Evolutionary conservation across 2,113 vertebrate genomes (phyloP), one percentile per base, ranked within the genome.

Genomic region (Acrocephalus kingi): DNA sequence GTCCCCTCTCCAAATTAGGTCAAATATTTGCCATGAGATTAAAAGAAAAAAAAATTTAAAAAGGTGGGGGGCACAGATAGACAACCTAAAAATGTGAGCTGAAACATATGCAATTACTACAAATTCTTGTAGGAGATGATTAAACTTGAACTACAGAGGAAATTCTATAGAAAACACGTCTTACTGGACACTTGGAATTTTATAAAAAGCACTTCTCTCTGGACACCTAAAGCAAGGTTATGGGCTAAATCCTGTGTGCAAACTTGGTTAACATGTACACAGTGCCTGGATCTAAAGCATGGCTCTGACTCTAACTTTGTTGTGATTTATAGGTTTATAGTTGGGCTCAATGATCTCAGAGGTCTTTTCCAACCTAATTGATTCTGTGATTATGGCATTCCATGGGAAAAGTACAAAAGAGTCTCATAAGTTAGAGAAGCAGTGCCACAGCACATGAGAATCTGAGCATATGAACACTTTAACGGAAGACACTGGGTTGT

Each of bases 301-400:
- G 4, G 39, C 55, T 85, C 72, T 62, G 49, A 45, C 64, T 51
- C 61, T 31, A 59, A 84, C 35, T 79, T 56, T 31, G 35, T 13
- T 39, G 46, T 63, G 71, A 91, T 83, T 91, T 77, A 77, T 24
- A 63, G 79, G 48, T 69, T 76, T 76, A 55, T 76, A 69, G 49
- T 49, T 49, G 79, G 22, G 31, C 63, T 90, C 1, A 1, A 56
- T 77, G 79, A 76, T 84, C 48, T 84, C 72, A 90, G 56, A 56
- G 49, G 72, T 77, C 35, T 90, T 37, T 84, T 84, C 72, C 79
- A 84, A 77, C 63, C 22, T 76, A 43, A 69, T 13, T 56, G 79
- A 63, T 77, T 77, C 79, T 63, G 63, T 63, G 63, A 71, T 84
- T 71, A 83, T 17, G 56, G 48, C 59, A 68, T 51, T 86, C 46